phyloP scores from a whole-genome alignment of 2,888 invertebrate species.

The Volucella inanis region DNA sequence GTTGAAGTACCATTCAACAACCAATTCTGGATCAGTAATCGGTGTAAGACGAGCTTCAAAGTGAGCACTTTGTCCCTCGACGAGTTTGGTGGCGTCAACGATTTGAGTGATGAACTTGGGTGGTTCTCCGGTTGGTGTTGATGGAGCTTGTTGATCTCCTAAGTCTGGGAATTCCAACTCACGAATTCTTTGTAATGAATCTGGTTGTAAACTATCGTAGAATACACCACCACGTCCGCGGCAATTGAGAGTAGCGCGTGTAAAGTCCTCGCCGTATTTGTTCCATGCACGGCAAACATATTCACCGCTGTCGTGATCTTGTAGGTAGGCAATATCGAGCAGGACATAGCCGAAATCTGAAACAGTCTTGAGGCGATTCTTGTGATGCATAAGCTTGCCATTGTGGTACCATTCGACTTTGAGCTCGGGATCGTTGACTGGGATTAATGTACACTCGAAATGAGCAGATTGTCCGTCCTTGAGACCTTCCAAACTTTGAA shows the following conservation, averaged over 20 bases:
- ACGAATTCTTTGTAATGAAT: constrained; percentile 93
- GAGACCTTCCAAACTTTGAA: constrained; percentile 91
- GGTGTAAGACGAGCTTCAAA: constrained; percentile 96
- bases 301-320: constrained; percentile 96
- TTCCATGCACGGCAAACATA: constrained; percentile 96
- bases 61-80: constrained; percentile 97
- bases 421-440: constrained; percentile 96
- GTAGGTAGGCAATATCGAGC: constrained; percentile 96
- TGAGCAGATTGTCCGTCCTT: constrained; percentile 97
- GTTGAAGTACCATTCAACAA: constrained; percentile 97
- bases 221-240: constrained; percentile 93
- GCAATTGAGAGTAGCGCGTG: constrained; percentile 92
- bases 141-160: constrained; percentile 85
- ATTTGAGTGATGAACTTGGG: constrained; percentile 96
- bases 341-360: constrained; percentile 98
- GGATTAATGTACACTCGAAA: constrained; percentile 96
- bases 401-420: constrained; percentile 99
- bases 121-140: constrained; percentile 89
- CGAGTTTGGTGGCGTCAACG: constrained; percentile 91
- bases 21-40: constrained; percentile 95
- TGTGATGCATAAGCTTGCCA: constrained; percentile 93
- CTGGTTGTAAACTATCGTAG: constrained; percentile 94
- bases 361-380: constrained; percentile 95
- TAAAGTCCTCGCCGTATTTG: constrained; percentile 94
- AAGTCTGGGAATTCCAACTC: constrained; percentile 89